A percentile compares a stretch with the other conserved stretches of the same genome.
Conservation (phyloP, 2,797 vertebrate genomes). For the Tauraco hartlaubi region DNA sequence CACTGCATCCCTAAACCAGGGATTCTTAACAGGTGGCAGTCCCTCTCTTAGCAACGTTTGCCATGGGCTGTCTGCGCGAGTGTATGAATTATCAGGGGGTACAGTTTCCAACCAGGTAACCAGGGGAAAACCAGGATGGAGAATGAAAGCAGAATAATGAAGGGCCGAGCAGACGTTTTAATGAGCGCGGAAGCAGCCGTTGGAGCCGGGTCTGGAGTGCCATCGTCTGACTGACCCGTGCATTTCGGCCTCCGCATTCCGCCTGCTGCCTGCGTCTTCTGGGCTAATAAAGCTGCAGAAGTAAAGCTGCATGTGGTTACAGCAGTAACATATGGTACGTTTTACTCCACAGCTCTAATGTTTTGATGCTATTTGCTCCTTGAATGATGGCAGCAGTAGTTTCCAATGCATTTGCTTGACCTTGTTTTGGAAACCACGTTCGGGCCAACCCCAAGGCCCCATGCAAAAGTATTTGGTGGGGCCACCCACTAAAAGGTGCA, state of each 20-base stretch:
- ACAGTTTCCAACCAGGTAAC: conserved; percentile 86
- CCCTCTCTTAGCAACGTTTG: conserved; percentile 89
- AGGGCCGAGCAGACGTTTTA: conserved; percentile 54
- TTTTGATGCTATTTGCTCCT: conserved; percentile 42
- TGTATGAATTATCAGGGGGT: conserved; percentile 84
- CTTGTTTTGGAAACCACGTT: conserved; percentile 43
- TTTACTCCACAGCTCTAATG: conserved; percentile 48
- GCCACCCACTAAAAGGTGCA: conserved; percentile 24
- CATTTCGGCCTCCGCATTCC: not conserved
- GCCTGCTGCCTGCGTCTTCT: not conserved
- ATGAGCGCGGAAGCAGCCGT: not conserved
- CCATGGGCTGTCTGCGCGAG: conserved; percentile 74
- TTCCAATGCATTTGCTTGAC: conserved; percentile 31
- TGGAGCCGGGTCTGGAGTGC: conserved; percentile 68
- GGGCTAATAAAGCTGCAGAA: not conserved
- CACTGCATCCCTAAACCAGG: conserved; percentile 77
- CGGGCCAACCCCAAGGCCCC: not conserved
- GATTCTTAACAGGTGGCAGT: conserved; percentile 89
- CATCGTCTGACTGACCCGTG: conserved; percentile 63
- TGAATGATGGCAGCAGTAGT: conserved; percentile 35
- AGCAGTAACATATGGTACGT: conserved; percentile 27
- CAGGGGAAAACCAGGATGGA: conserved; percentile 75
- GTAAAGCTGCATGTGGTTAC: not conserved
- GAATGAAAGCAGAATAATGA: conserved; percentile 80
- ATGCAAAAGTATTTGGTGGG: not conserved